Base-by-base conservation (phyloP, 2,888 invertebrate species). In the Pyrrhia umbra region DNA sequence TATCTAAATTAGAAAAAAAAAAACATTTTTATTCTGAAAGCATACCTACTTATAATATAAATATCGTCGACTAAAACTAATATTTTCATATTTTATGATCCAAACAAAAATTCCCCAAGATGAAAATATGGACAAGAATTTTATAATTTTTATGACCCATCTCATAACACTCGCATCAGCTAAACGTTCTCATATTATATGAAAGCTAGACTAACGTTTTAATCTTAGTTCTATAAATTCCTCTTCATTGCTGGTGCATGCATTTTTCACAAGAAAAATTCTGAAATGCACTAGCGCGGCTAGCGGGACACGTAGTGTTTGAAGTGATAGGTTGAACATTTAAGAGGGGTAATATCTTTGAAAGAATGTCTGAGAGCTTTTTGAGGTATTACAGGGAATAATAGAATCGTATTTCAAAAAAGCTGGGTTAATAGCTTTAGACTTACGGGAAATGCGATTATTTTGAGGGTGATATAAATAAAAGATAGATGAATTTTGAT, bases 181-280 rank as follows among this genome's bases (percentile, higher is more conserved):
- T 6, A 27, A 42, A 15, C 18, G 27, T 27, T 69, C 34, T 69
- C 42, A 47, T 18, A 37, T n/a, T n/a, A n/a, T 47, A 39, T 27
- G 20, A n/a, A 42, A 27, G 51, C 40, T 27, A 30, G 37, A 74
- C 30, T 18, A 21, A 47, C 42, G 40, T 47, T 60, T 21, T 8
- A 61, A 69, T 30, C 34, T 74, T 40, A 54, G 69, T 69, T 71
- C 63, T 63, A 20, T 9, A 37, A 68, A 70, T 63, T 70, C 52
- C 27, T 42, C 21, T 52, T 27, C 51, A 45, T 27, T 45, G 37
- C 39, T 8, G 6, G 47, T 34, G 51, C 21, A n/a, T 45, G 34
- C n/a, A 75, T 75, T 75, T 69, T 75, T 70, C 63, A 34, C 37
- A 16, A 23, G 16, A 42, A 69, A 39, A 49, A 54, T 63, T 54